Percentiles rank a stretch among this genome's conserved stretches.
phyloP scores from a whole-genome alignment of 2,888 invertebrate species.

The Rhynchonema sp. region DNA sequence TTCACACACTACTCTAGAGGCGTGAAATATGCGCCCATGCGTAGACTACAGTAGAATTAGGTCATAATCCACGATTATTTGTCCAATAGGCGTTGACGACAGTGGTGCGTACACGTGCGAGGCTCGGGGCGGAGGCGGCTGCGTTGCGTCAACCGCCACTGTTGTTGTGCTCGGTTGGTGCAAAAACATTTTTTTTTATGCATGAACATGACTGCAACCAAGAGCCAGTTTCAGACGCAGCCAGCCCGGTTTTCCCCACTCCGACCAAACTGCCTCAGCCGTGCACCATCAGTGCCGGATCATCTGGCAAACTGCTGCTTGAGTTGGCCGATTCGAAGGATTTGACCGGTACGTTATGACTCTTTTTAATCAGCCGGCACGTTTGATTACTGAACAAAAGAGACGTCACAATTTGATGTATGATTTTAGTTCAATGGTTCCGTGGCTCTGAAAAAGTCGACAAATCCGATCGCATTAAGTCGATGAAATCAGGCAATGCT shows the following conservation, averaged over 20 bases:
- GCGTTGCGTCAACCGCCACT: constrained; percentile 65
- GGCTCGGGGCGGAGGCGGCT: constrained; percentile 77
- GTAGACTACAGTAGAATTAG: too few relatives aligned
- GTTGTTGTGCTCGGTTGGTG: constrained; percentile 48
- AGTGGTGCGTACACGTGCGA: constrained; percentile 83
- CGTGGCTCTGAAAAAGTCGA: constrained; percentile 17
- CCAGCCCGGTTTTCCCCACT: constrained; percentile 10
- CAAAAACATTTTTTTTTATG: too few relatives aligned
- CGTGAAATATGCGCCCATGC: too few relatives aligned
- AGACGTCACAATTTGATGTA: not conserved
- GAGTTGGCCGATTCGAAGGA: not conserved
- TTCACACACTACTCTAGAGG: too few relatives aligned
- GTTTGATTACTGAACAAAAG: not conserved
- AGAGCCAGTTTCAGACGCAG: constrained; percentile 6
- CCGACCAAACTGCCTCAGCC: constrained; percentile 15
- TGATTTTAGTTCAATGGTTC: constrained; percentile 12
- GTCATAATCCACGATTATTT: too few relatives aligned
- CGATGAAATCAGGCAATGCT: constrained; percentile 20
- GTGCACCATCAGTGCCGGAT: constrained; percentile 11
- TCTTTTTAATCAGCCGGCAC: not conserved
- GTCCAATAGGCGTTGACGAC: constrained; percentile 94
- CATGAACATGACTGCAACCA: not conserved
- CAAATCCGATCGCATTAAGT: constrained; percentile 19
- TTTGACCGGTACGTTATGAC: not conserved
- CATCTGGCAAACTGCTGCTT: constrained; percentile 8